phyloP scores from a whole-genome alignment of 2,888 invertebrate genomes.

The Miltochrista miniata region DNA sequence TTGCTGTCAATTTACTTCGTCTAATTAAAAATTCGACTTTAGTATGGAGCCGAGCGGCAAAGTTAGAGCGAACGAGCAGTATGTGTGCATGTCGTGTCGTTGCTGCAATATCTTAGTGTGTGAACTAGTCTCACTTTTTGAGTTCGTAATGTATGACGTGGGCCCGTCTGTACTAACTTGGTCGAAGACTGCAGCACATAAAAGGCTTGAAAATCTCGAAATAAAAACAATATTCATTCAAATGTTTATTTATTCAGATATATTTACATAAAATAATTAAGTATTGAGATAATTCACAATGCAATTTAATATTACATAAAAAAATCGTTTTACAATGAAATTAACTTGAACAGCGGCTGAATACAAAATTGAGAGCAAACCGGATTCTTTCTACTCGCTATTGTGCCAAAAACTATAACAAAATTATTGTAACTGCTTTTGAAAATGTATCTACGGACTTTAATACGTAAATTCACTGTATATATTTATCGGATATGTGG shows the following conservation, averaged over 20 bases:
- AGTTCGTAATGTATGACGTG: no score
- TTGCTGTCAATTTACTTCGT: no score
- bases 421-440: no score
- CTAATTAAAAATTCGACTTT: no score
- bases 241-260: slow-evolving; percentile 71
- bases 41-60: no score
- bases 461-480: slow-evolving; percentile 10
- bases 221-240: slow-evolving; percentile 46
- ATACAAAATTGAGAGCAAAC: slow-evolving; percentile 13
- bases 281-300: slow-evolving; percentile 72
- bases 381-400: background rate
- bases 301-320: slow-evolving; percentile 64
- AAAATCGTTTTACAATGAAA: slow-evolving; percentile 72
- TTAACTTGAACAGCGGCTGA: slow-evolving; percentile 48
- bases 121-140: no score
- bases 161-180: no score
- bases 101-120: no score
- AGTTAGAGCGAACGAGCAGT: no score
- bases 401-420: slow-evolving; percentile 3
- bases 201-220: background rate
- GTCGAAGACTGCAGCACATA: no score
- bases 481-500: slow-evolving; percentile 9
- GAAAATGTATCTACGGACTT: background rate
- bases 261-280: slow-evolving; percentile 78
- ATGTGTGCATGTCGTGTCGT: no score